Percentiles rank a stretch among this genome's conserved stretches.
These are phyloP conservation scores for Caranx melampygus DNA, from an alignment of 2,113 vertebrate species.

Conservation along the genomic window DNA sequence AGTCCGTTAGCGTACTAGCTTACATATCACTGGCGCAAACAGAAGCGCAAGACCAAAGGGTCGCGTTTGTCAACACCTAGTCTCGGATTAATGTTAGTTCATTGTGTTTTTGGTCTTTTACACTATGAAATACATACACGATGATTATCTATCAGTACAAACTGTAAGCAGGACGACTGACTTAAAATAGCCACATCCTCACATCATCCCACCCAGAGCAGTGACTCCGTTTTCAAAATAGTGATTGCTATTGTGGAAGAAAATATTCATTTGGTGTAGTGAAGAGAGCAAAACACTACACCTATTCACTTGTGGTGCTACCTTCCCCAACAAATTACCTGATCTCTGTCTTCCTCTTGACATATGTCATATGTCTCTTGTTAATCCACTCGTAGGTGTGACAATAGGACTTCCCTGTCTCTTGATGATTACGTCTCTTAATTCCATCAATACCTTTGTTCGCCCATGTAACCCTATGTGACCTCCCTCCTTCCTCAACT, in stretches of 20 bases:
- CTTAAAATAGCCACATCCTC: constrained; percentile 16
- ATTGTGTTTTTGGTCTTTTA: neutral
- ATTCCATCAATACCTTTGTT: too few relatives aligned
- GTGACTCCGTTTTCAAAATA: neutral
- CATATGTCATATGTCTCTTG: too few relatives aligned
- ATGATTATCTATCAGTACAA: neutral
- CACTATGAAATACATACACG: neutral
- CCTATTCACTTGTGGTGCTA: too few relatives aligned
- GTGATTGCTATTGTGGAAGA: neutral
- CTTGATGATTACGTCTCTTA: too few relatives aligned
- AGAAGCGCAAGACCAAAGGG: neutral
- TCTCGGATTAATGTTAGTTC: neutral
- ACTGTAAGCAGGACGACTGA: neutral
- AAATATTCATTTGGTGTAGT: too few relatives aligned
- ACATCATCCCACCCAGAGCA: constrained; percentile 37
- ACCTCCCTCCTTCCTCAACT: too few relatives aligned
- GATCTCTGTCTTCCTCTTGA: too few relatives aligned
- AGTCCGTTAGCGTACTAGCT: neutral
- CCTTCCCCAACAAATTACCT: too few relatives aligned
- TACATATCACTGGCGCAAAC: constrained; percentile 19
- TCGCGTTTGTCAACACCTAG: neutral
- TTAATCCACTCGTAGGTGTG: too few relatives aligned
- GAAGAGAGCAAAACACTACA: too few relatives aligned
- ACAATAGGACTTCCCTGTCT: too few relatives aligned
- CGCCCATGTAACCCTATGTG: too few relatives aligned